These are phyloP conservation scores for Temnopleurus reevesii DNA, from an alignment of 53 echinoderm and acorn worm genomes.

Conservation along the genomic window DNA sequence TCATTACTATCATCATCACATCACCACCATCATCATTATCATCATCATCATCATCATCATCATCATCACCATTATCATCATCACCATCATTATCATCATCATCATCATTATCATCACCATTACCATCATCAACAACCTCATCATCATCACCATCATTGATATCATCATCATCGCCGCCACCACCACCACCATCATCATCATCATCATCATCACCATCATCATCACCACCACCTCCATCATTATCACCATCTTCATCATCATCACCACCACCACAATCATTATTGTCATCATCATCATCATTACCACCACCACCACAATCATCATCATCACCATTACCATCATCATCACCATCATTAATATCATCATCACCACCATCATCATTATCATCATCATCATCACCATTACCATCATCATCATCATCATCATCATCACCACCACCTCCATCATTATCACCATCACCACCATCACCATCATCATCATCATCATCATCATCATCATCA, in stretches of 20 bases:
- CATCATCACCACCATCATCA: background rate
- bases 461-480: background rate
- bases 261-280: too few relatives aligned
- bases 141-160: background rate
- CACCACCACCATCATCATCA: background rate
- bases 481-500: background rate
- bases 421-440: background rate
- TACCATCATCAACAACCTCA: constrained; percentile 32
- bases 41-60: background rate
- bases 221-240: too few relatives aligned
- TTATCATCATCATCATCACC: background rate
- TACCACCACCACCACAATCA: too few relatives aligned
- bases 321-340: constrained; percentile 7
- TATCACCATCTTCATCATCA: too few relatives aligned
- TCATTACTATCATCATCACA: too few relatives aligned
- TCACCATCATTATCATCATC: constrained; percentile 38
- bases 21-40: background rate
- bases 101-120: constrained; percentile 37
- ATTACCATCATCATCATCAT: background rate
- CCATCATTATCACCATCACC: background rate
- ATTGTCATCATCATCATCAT: too few relatives aligned
- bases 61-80: constrained; percentile 32
- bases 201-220: constrained; percentile 9
- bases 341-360: background rate
- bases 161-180: background rate